A percentile compares a stretch with the other conserved stretches of the same genome.
Conservation (phyloP, 2,888 invertebrate species). For the Pammene aurita region DNA sequence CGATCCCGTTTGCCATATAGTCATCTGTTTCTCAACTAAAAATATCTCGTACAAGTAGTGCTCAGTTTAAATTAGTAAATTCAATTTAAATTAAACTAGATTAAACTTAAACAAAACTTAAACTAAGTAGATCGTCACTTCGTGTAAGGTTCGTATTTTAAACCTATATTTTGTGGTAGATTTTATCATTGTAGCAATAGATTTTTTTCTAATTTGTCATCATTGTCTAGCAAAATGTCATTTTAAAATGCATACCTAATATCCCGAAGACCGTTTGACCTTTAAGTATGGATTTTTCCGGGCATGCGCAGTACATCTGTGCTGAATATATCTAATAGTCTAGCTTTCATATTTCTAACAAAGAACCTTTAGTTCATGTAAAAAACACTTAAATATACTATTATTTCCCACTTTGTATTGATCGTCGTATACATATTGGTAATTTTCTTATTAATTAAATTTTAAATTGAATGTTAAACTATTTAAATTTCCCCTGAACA, state of each 20-base stretch:
- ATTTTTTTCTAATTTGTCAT: conserved; percentile 43
- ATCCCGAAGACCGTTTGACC: conserved; percentile 46
- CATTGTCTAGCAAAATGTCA: conserved; percentile 18
- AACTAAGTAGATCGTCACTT: conserved; percentile 40
- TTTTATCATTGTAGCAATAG: conserved; percentile 43
- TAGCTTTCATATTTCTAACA: not conserved
- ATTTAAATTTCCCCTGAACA: no score
- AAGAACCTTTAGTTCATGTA: not conserved
- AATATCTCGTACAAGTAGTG: conserved; percentile 80
- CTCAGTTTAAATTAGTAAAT: conserved; percentile 43
- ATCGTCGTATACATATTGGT: not conserved
- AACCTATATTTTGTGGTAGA: conserved; percentile 40
- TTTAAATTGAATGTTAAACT: no score
- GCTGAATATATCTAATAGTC: conserved; percentile 31
- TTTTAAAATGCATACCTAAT: conserved; percentile 4
- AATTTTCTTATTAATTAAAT: not conserved
- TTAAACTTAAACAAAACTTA: conserved; percentile 24
- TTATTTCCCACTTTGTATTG: not conserved
- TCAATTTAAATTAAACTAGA: conserved; percentile 41
- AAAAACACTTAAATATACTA: not conserved
- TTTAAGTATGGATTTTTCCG: conserved; percentile 51
- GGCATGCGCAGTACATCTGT: conserved; percentile 52
- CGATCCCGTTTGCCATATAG: conserved; percentile 66
- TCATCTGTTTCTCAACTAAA: conserved; percentile 77
- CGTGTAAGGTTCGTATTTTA: conserved; percentile 51